phyloP scores from a whole-genome alignment of 2,113 vertebrate genomes.

The Hystrix cristata region DNA sequence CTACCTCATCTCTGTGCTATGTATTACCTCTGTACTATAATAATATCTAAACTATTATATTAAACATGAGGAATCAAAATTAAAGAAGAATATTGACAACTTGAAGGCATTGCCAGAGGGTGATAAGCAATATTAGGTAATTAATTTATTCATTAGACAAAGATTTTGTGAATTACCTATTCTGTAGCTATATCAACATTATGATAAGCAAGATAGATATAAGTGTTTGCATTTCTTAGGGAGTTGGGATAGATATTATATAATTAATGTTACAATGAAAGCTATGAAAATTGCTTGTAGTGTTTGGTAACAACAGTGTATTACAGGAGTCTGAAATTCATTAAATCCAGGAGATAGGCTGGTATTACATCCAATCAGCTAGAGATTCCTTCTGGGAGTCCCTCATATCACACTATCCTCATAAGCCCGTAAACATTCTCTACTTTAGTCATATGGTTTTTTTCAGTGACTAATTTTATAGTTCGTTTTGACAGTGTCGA shows the following conservation, averaged over 20 bases:
- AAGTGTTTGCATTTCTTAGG: not conserved
- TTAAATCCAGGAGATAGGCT: not conserved
- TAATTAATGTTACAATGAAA: slow-evolving; percentile 15
- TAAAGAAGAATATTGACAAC: not conserved
- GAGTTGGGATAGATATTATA: not conserved
- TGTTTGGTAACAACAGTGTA: not conserved
- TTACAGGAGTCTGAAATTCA: not conserved
- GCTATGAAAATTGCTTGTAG: not conserved
- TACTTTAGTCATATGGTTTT: not conserved
- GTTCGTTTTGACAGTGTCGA: not conserved
- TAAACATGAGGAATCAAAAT: not conserved
- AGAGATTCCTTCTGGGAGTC: not conserved
- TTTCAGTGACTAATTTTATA: not conserved
- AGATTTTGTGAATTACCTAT: not conserved
- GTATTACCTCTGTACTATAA: not conserved
- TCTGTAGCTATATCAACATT: not conserved
- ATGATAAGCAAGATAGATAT: not conserved
- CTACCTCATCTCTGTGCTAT: too few species aligned
- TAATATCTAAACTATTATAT: not conserved
- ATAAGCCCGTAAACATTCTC: not conserved
- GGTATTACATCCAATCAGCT: not conserved
- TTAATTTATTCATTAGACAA: not conserved
- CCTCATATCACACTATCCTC: not conserved
- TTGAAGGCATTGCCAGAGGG: not conserved
- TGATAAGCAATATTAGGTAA: not conserved